Conservation (phyloP, 1,140 invertebrate species). For the Pristionchus pacificus region DNA sequence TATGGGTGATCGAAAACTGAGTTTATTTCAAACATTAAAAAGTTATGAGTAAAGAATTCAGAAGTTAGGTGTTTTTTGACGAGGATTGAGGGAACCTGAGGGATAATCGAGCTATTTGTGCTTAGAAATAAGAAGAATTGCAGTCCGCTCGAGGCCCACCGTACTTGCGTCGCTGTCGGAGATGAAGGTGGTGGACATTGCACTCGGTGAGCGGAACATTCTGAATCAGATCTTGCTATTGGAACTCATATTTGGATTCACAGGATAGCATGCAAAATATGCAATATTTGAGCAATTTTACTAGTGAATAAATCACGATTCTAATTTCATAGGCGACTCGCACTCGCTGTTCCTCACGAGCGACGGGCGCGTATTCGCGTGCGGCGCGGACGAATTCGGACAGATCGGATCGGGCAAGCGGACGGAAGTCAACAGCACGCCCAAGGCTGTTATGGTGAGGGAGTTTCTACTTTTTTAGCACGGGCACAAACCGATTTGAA, state of each 20-base stretch:
- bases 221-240: slow-evolving; percentile 20
- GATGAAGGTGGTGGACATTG: background rate
- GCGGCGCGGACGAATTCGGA: slow-evolving; percentile 78
- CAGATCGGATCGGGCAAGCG: slow-evolving; percentile 68
- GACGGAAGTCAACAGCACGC: slow-evolving; percentile 4
- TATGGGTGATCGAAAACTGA: too few relatives aligned
- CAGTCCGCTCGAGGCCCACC: background rate
- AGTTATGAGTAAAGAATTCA: too few relatives aligned
- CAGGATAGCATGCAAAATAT: slow-evolving; percentile 70
- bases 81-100: too few relatives aligned
- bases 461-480: background rate
- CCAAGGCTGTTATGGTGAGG: background rate
- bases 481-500: background rate
- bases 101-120: too few relatives aligned
- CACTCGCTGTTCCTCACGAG: slow-evolving; percentile 79
- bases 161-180: background rate
- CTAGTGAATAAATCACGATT: too few relatives aligned
- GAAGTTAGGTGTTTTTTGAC: too few relatives aligned
- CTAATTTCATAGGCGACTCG: slow-evolving; percentile 71
- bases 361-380: slow-evolving; percentile 82
- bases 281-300: slow-evolving; percentile 70
- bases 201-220: slow-evolving; percentile 21
- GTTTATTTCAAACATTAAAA: too few relatives aligned
- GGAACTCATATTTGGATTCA: slow-evolving; percentile 47
- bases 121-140: background rate